These are phyloP conservation scores for Agriopis marginaria DNA, from an alignment of 2,888 invertebrate genomes.

Conservation along the genomic window DNA sequence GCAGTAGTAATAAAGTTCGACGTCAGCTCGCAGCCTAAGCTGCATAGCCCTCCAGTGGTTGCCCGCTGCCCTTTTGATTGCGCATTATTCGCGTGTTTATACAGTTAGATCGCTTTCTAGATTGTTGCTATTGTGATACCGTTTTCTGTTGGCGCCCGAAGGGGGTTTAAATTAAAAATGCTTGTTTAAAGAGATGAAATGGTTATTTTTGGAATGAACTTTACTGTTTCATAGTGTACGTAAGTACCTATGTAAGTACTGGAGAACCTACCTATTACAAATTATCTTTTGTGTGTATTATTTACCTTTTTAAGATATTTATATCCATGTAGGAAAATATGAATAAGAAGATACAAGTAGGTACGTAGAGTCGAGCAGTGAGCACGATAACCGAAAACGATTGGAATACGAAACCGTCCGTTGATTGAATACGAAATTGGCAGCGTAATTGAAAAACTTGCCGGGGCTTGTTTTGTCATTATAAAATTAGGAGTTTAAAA, in stretches of 20 bases:
- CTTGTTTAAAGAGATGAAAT: conserved; percentile 68
- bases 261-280: background rate
- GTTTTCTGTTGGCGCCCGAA: conserved; percentile 77
- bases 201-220: conserved; percentile 57
- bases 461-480: conserved; percentile 44
- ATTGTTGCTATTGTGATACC: conserved; percentile 84
- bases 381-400: conserved; percentile 34
- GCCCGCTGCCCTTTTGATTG: conserved; percentile 84
- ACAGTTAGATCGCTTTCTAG: conserved; percentile 85
- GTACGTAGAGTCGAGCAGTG: conserved; percentile 7
- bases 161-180: conserved; percentile 84
- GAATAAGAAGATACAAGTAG: conserved; percentile 1
- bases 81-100: conserved; percentile 84
- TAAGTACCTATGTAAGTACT: background rate
- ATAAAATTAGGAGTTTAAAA: conserved; percentile 51
- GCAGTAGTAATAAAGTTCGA: conserved; percentile 2
- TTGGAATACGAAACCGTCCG: conserved; percentile 30
- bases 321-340: conserved; percentile 18
- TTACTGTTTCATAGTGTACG: background rate
- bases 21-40: conserved; percentile 25
- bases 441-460: conserved; percentile 44
- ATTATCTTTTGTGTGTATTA: background rate
- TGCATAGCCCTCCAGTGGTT: conserved; percentile 72
- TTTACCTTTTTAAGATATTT: conserved; percentile 17
- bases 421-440: conserved; percentile 39